A percentile compares a stretch with the other conserved stretches of the same genome.
These are phyloP conservation scores for Tretioscincus oriximinensis DNA, from an alignment of 2,113 vertebrate species.

Conservation along the genomic window DNA sequence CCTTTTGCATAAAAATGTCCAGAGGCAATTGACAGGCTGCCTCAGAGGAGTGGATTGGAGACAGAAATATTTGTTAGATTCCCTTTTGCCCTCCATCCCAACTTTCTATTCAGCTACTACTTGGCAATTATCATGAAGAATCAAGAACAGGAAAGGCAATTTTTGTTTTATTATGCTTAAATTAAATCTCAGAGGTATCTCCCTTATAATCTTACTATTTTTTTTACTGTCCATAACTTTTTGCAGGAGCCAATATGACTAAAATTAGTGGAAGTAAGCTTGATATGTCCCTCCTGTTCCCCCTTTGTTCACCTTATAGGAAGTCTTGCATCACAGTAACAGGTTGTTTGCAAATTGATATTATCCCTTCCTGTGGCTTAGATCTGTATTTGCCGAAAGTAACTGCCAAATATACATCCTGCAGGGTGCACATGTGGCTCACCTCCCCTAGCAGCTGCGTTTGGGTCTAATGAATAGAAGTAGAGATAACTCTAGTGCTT, in stretches of 20 bases:
- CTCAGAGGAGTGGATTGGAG: no score
- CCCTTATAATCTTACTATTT: no score
- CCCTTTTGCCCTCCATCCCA: no score
- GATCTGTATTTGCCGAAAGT: background rate
- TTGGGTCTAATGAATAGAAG: background rate
- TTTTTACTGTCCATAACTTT: background rate
- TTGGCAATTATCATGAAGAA: no score
- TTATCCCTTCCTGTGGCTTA: background rate
- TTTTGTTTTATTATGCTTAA: conserved; percentile 5
- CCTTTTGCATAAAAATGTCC: no score
- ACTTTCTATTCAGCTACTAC: no score
- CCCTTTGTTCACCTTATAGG: background rate
- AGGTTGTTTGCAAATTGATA: background rate
- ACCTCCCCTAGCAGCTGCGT: conserved; percentile 23
- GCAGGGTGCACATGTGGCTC: background rate
- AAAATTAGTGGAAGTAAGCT: background rate
- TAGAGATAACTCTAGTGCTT: fast-evolving
- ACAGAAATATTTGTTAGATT: no score
- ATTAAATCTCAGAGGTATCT: background rate
- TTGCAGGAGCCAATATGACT: no score
- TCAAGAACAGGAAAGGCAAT: fast-evolving
- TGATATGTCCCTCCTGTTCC: background rate
- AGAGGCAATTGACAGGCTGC: no score
- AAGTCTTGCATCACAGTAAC: background rate
- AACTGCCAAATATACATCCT: background rate